phyloP scores from a whole-genome alignment of 2,797 vertebrate species.

The Falco naumanni region DNA sequence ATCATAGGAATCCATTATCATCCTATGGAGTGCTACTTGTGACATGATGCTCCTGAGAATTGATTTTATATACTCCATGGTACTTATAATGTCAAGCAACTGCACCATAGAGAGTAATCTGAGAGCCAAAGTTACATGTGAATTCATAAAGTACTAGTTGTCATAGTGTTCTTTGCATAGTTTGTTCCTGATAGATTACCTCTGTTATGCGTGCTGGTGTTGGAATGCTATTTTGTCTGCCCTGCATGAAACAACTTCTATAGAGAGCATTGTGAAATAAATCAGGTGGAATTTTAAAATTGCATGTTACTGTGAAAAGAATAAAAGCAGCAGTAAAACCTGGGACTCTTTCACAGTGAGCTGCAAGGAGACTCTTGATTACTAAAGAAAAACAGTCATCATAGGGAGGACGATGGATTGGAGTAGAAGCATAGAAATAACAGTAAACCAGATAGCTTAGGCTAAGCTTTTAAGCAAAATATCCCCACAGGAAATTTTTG shows the following conservation, averaged over 20 bases:
- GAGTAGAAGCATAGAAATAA: background rate
- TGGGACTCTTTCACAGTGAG: conserved; percentile 27
- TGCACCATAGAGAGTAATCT: background rate
- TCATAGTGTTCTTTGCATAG: background rate
- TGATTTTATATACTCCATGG: background rate
- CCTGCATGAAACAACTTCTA: background rate
- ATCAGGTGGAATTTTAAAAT: conserved; percentile 37
- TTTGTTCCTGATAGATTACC: background rate
- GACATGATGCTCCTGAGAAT: background rate
- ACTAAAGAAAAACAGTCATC: background rate
- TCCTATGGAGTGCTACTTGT: background rate
- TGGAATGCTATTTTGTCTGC: background rate
- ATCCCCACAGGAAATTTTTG: background rate
- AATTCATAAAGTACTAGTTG: background rate
- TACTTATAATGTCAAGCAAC: background rate
- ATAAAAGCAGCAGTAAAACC: conserved; percentile 45
- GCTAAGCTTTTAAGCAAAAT: background rate
- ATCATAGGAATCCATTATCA: background rate
- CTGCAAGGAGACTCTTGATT: background rate
- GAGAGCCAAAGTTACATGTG: background rate
- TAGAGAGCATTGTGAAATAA: background rate
- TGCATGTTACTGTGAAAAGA: conserved; percentile 27
- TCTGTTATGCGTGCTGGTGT: background rate
- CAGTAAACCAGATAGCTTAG: background rate
- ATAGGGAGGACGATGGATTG: background rate